Evolutionary conservation across 2,888 invertebrate species (phyloP).

Genomic region (Uloborus plumipes): DNA sequence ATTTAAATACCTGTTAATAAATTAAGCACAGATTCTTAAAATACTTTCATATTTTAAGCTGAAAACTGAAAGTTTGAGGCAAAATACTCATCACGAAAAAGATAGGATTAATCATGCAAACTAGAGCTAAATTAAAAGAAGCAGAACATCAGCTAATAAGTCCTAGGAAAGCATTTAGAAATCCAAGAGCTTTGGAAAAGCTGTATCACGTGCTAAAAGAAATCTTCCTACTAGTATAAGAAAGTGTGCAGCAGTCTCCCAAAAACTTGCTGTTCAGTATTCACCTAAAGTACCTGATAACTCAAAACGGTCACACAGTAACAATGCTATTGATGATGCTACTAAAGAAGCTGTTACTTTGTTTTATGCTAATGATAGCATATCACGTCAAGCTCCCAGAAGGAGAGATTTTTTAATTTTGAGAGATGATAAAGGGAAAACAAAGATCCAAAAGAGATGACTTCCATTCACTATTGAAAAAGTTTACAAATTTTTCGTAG

Average conservation of each 20-base stretch:
- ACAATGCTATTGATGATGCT: no score
- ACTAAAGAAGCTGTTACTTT: no score
- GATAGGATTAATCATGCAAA: neutral
- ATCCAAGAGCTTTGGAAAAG: slow-evolving; percentile 2
- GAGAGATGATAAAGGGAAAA: neutral
- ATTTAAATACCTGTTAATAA: no score
- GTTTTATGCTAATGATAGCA: no score
- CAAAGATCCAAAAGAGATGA: slow-evolving; percentile 14
- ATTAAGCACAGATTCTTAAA: no score
- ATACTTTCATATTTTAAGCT: no score
- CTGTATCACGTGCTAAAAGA: slow-evolving; percentile 3
- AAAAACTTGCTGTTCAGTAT: no score
- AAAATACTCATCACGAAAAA: neutral
- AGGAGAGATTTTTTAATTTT: no score
- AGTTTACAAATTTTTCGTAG: neutral
- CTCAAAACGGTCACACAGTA: no score
- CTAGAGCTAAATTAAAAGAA: neutral
- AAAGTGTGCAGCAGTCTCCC: neutral
- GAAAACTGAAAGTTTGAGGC: neutral
- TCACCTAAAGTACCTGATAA: no score
- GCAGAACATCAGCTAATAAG: neutral
- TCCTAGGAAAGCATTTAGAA: neutral
- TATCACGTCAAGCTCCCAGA: no score
- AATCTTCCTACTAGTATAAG: neutral
- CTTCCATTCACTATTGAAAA: neutral